These are phyloP conservation scores for Agrotis clavis DNA, from an alignment of 2,888 invertebrate genomes.

Conservation along the genomic window DNA sequence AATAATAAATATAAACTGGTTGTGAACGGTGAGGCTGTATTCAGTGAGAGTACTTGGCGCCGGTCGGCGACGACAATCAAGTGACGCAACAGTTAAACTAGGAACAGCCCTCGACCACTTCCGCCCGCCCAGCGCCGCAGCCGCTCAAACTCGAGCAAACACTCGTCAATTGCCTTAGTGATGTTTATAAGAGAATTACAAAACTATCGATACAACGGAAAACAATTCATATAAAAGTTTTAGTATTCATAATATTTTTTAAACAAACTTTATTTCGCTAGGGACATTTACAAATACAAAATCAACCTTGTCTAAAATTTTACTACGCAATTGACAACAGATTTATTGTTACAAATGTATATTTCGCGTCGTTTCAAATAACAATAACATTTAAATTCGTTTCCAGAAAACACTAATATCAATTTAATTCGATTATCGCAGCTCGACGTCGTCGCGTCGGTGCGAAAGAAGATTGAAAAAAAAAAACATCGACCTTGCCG, in stretches of 20 bases:
- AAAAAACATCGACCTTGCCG: slow-evolving; percentile 50
- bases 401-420: slow-evolving; percentile 24
- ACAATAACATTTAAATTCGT: slow-evolving; percentile 27
- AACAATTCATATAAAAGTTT: not conserved
- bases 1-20: slow-evolving; percentile 58
- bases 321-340: not conserved
- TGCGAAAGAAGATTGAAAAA: slow-evolving; percentile 30
- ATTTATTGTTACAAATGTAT: slow-evolving; percentile 24
- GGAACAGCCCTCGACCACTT: slow-evolving; percentile 86
- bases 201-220: slow-evolving; percentile 63
- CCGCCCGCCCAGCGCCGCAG: slow-evolving; percentile 81
- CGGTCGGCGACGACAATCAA: slow-evolving; percentile 80
- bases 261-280: not conserved
- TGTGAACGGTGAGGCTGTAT: slow-evolving; percentile 47
- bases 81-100: slow-evolving; percentile 89
- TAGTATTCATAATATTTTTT: not conserved
- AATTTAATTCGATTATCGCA: slow-evolving; percentile 22
- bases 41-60: slow-evolving; percentile 64
- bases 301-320: slow-evolving; percentile 3
- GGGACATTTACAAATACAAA: not conserved
- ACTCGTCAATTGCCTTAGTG: slow-evolving; percentile 86
- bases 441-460: slow-evolving; percentile 54
- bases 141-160: slow-evolving; percentile 88
- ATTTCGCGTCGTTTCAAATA: slow-evolving; percentile 16
- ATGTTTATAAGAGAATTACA: slow-evolving; percentile 60